Percentiles rank a stretch among this genome's conserved stretches.
Conservation (phyloP, 2,113 vertebrate genomes). For the Anhinga anhinga region DNA sequence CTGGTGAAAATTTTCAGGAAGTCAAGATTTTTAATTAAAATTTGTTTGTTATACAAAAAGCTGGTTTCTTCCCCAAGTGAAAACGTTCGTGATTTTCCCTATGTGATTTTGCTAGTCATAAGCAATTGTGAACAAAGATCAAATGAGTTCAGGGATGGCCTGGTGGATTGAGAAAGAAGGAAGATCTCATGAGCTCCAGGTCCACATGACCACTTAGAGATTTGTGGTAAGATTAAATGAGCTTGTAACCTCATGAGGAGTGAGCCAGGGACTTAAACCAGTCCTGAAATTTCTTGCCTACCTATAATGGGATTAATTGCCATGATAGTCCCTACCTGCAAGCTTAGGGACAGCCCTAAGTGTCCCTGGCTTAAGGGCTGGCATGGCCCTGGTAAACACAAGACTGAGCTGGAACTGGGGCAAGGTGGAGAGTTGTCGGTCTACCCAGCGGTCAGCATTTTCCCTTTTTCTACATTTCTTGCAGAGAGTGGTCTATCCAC, state of each 20-base stretch:
- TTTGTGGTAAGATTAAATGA: background rate
- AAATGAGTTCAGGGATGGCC: background rate
- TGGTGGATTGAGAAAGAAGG: background rate
- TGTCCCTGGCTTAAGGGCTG: background rate
- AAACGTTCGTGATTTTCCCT: background rate
- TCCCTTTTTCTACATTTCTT: background rate
- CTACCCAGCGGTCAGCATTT: background rate
- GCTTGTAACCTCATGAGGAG: background rate
- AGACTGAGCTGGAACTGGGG: background rate
- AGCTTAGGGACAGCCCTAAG: background rate
- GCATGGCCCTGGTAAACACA: background rate
- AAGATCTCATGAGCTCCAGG: background rate
- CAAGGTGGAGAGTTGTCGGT: background rate
- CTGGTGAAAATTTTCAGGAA: background rate
- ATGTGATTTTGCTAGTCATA: background rate
- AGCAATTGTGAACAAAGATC: background rate
- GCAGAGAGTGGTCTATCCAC: background rate
- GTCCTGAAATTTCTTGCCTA: background rate
- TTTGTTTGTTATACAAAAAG: background rate
- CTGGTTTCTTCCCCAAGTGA: fast-evolving
- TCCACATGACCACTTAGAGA: background rate
- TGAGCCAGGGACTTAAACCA: background rate
- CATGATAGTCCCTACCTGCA: background rate
- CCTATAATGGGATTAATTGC: background rate
- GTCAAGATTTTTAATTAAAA: background rate